phyloP scores from a whole-genome alignment of 1,140 invertebrate genomes.

The Drosophila quadrilineata region DNA sequence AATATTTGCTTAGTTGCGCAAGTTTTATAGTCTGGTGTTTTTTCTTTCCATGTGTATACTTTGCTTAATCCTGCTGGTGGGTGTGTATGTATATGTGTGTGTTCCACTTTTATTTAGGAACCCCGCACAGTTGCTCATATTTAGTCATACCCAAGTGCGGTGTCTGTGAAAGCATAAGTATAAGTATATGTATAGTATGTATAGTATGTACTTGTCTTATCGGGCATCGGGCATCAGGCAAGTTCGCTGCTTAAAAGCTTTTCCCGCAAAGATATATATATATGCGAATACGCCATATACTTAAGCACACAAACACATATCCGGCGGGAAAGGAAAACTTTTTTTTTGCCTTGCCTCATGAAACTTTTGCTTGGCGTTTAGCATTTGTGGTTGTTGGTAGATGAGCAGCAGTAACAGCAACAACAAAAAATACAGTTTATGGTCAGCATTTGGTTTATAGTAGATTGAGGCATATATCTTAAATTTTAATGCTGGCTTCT shows the following conservation, averaged over 20 bases:
- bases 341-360: conserved; percentile 30
- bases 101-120: conserved; percentile 41
- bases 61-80: conserved; percentile 62
- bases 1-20: not conserved
- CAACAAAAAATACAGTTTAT: too few relatives aligned
- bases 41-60: conserved; percentile 7
- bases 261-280: conserved; percentile 13
- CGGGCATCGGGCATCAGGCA: conserved; percentile 17
- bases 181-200: too few relatives aligned
- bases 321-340: conserved; percentile 23
- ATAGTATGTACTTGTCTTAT: too few relatives aligned
- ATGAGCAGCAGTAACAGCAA: too few relatives aligned
- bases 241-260: conserved; percentile 50
- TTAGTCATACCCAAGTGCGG: conserved; percentile 35
- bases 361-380: conserved; percentile 66
- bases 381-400: conserved; percentile 44
- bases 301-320: not conserved
- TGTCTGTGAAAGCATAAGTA: too few relatives aligned
- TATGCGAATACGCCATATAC: not conserved
- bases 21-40: not conserved
- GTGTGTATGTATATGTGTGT: too few relatives aligned
- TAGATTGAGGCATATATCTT: conserved; percentile 76
- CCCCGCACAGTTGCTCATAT: conserved; percentile 41
- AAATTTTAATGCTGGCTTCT: conserved; percentile 58
- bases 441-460: conserved; percentile 48